phyloP scores from a whole-genome alignment of 2,797 vertebrate genomes.

The Syndactyla subalaris region DNA sequence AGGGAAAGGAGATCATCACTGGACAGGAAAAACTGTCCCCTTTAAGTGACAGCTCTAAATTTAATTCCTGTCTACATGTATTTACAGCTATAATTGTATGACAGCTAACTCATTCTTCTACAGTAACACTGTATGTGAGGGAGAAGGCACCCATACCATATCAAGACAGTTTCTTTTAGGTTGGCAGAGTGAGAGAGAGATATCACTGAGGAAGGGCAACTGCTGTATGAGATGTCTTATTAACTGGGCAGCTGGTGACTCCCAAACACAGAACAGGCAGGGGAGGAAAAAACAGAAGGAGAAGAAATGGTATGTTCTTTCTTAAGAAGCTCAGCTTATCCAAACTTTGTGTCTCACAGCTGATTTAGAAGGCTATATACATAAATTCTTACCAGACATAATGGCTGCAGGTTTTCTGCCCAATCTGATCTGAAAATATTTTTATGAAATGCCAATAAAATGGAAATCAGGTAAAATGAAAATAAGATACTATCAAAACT shows the following conservation, averaged over 20 bases:
- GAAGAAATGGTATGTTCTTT: neutral
- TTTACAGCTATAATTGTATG: neutral
- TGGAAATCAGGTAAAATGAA: neutral
- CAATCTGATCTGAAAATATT: neutral
- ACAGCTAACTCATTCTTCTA: neutral
- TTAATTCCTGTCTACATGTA: neutral
- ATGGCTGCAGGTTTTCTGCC: neutral
- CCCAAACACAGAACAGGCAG: neutral
- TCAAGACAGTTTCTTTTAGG: neutral
- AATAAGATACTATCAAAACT: neutral
- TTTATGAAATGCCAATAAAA: neutral
- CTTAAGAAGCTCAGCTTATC: neutral
- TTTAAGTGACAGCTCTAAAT: neutral
- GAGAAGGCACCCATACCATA: neutral
- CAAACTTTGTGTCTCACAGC: neutral
- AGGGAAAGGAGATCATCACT: neutral
- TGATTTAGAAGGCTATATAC: neutral
- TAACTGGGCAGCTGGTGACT: neutral
- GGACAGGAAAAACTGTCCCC: neutral
- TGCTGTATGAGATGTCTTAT: neutral
- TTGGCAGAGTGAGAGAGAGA: neutral
- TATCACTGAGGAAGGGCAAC: neutral
- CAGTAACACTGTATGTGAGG: neutral
- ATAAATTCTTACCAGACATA: neutral
- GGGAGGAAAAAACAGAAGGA: rapidly evolving